These are phyloP conservation scores for Venusia cambrica DNA, from an alignment of 2,888 invertebrate species.

Conservation along the genomic window DNA sequence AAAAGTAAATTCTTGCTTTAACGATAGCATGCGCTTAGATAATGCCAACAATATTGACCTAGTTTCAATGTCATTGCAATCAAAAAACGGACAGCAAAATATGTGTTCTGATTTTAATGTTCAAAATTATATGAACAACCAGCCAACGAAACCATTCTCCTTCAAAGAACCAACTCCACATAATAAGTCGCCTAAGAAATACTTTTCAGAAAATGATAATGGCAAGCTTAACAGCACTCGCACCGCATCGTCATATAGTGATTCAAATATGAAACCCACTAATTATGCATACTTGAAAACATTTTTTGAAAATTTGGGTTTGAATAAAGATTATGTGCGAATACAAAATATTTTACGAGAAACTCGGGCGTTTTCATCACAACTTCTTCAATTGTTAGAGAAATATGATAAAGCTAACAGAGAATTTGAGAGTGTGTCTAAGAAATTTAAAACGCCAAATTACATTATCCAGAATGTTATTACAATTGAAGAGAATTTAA, in stretches of 20 bases:
- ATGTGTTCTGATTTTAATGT: neutral
- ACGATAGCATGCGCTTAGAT: slow-evolving; percentile 26
- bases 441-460: slow-evolving; percentile 34
- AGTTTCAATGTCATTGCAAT: slow-evolving; percentile 1
- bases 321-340: slow-evolving; percentile 35
- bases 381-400: slow-evolving; percentile 42
- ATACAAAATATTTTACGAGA: slow-evolving; percentile 39
- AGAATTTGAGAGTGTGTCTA: slow-evolving; percentile 44
- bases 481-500: slow-evolving; percentile 5
- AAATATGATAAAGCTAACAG: slow-evolving; percentile 52
- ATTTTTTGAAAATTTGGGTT: slow-evolving; percentile 4
- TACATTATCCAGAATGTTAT: neutral
- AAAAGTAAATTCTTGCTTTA: slow-evolving; percentile 26
- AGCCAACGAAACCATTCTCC: no score
- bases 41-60: slow-evolving; percentile 9
- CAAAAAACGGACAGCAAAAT: slow-evolving; percentile 1
- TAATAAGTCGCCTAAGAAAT: no score
- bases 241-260: no score
- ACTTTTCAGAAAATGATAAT: no score
- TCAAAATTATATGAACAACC: neutral
- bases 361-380: slow-evolving; percentile 41
- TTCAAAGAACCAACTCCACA: no score
- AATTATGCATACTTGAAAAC: slow-evolving; percentile 1
- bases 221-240: no score
- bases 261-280: neutral